A percentile compares a stretch with the other conserved stretches of the same genome.
These are phyloP conservation scores for Toxonevra muliebris DNA, from an alignment of 2,888 invertebrate genomes.

Conservation along the genomic window DNA sequence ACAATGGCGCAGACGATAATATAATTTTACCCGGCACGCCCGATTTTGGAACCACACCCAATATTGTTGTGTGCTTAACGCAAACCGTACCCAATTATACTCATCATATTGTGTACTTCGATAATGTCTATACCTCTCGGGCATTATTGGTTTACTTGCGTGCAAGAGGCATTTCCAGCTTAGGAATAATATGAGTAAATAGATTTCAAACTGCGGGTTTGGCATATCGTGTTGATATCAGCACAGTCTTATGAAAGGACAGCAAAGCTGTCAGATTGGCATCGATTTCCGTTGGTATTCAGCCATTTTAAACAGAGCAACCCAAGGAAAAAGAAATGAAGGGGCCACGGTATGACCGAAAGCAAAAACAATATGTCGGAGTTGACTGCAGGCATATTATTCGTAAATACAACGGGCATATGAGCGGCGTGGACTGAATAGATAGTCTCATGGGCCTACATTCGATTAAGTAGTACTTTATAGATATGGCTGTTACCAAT, in stretches of 20 bases:
- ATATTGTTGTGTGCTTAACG: slow-evolving; percentile 26
- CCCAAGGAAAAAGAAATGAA: no score
- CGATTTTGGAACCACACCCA: slow-evolving; percentile 11
- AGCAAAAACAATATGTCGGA: no score
- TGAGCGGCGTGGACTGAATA: no score
- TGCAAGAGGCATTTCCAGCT: slow-evolving; percentile 32
- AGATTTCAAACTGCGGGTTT: no score
- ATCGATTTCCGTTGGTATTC: slow-evolving; percentile 56
- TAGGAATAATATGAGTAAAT: slow-evolving; percentile 22
- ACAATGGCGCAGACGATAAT: slow-evolving; percentile 34
- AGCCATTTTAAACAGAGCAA: slow-evolving; percentile 40
- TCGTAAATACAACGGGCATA: no score
- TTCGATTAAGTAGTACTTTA: no score
- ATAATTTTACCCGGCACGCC: slow-evolving; percentile 29
- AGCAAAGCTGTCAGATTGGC: slow-evolving; percentile 54
- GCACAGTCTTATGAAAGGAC: slow-evolving; percentile 54
- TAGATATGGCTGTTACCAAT: no score
- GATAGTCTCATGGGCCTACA: no score
- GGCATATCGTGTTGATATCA: slow-evolving; percentile 41
- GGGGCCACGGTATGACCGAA: no score
- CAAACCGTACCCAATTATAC: slow-evolving; percentile 21
- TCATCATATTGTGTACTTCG: slow-evolving; percentile 32
- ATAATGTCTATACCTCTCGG: slow-evolving; percentile 30
- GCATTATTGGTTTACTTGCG: slow-evolving; percentile 31
- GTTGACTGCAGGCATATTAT: no score